phyloP scores from a whole-genome alignment of 2,113 vertebrate species.

The Synchiropus splendidus region DNA sequence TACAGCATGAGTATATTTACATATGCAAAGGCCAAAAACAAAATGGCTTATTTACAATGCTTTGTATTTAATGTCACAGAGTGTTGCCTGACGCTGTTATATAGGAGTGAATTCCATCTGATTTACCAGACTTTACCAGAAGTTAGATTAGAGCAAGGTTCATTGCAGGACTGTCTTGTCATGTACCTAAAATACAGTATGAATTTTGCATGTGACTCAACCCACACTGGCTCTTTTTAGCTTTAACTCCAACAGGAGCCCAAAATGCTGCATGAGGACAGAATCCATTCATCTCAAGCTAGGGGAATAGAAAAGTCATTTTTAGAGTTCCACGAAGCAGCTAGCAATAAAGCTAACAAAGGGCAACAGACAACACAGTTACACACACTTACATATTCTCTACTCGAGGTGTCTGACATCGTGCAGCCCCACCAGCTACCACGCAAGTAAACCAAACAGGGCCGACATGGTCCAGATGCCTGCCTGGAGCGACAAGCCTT shows the following conservation, averaged over 20 bases:
- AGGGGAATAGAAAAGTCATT: neutral
- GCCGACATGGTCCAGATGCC: conserved; percentile 24
- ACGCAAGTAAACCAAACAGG: neutral
- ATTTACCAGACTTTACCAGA: neutral
- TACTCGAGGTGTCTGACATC: too few relatives aligned
- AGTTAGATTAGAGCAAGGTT: too few relatives aligned
- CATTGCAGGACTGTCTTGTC: too few relatives aligned
- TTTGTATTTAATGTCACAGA: neutral
- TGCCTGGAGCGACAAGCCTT: conserved; percentile 7
- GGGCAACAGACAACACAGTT: too few relatives aligned
- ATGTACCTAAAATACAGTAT: neutral
- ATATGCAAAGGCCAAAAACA: too few relatives aligned
- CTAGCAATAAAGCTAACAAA: too few relatives aligned
- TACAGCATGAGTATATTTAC: too few relatives aligned
- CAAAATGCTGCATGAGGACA: neutral
- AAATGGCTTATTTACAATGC: too few relatives aligned
- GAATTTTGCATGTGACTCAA: neutral
- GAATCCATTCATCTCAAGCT: neutral
- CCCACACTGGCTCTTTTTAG: neutral
- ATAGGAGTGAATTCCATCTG: neutral
- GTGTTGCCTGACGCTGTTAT: neutral
- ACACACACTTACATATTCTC: too few relatives aligned
- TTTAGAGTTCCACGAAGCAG: neutral
- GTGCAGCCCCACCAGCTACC: too few relatives aligned
- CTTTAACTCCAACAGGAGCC: neutral